A percentile compares a stretch with the other conserved stretches of the same genome.
These are phyloP conservation scores for Perccottus glenii DNA, from an alignment of 2,113 vertebrate species.

Conservation along the genomic window DNA sequence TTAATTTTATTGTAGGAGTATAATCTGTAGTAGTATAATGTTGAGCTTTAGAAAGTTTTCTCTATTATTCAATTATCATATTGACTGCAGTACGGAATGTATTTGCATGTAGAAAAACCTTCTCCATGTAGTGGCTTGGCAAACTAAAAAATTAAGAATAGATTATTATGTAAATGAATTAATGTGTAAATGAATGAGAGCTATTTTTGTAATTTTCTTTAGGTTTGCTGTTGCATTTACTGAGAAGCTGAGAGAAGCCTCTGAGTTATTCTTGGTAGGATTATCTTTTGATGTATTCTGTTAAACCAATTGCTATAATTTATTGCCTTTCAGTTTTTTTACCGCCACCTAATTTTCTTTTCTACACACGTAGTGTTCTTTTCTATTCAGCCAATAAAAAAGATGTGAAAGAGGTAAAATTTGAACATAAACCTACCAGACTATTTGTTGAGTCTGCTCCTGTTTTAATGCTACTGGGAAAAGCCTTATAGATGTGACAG, in stretches of 20 bases:
- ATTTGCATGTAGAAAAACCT: too few relatives aligned
- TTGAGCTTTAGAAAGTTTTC: too few relatives aligned
- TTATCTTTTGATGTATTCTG: conserved; percentile 25
- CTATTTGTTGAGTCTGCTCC: background rate
- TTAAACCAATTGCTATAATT: conserved; percentile 4
- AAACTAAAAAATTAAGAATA: too few relatives aligned
- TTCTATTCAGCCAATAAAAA: background rate
- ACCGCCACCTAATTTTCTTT: background rate
- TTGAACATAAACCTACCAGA: conserved; percentile 6
- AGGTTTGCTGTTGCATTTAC: conserved; percentile 96
- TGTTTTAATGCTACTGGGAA: background rate
- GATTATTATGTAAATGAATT: too few relatives aligned
- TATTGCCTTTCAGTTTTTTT: background rate
- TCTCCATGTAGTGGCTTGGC: too few relatives aligned
- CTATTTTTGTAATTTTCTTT: conserved; percentile 37
- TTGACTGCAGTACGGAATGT: too few relatives aligned
- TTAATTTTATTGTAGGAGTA: too few relatives aligned
- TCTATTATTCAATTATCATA: too few relatives aligned
- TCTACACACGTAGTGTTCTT: background rate
- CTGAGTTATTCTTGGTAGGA: conserved; percentile 85
- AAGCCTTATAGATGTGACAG: conserved; percentile 19
- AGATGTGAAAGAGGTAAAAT: background rate
- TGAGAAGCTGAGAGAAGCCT: conserved; percentile 83
- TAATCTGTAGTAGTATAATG: too few relatives aligned
- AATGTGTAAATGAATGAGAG: conserved; percentile 4